Conservation (phyloP, 35 echinoderm and acorn worm genomes). For the Heliocidaris erythrogramma region DNA sequence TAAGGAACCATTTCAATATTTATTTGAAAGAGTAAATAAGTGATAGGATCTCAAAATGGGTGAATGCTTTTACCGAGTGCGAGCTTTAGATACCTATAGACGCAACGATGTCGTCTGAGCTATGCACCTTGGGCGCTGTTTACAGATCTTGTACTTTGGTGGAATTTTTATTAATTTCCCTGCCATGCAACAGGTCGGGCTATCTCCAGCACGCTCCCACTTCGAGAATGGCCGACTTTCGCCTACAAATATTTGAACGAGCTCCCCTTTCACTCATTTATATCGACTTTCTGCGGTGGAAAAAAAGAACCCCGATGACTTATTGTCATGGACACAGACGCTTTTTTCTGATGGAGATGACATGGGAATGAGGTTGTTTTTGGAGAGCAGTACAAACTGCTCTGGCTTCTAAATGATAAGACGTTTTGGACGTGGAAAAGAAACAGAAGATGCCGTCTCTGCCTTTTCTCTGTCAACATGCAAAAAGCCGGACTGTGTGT, state of each 20-base stretch:
- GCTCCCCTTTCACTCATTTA: conserved; percentile 8
- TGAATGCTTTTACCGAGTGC: background rate
- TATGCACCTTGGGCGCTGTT: background rate
- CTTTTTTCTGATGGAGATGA: background rate
- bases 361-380: background rate
- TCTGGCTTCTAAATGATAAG: background rate
- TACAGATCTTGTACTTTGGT: background rate
- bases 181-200: background rate
- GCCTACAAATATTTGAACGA: background rate
- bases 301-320: background rate
- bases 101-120: background rate
- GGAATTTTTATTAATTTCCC: background rate
- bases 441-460: no score
- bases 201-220: background rate
- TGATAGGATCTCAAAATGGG: background rate
- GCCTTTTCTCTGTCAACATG: no score
- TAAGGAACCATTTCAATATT: background rate
- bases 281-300: background rate
- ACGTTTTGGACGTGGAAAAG: background rate
- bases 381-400: background rate
- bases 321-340: background rate
- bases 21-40: background rate
- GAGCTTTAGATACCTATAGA: background rate
- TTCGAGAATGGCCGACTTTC: background rate
- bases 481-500: no score